Conservation (phyloP, 1,140 invertebrate species). For the Lepidurus couesii region DNA sequence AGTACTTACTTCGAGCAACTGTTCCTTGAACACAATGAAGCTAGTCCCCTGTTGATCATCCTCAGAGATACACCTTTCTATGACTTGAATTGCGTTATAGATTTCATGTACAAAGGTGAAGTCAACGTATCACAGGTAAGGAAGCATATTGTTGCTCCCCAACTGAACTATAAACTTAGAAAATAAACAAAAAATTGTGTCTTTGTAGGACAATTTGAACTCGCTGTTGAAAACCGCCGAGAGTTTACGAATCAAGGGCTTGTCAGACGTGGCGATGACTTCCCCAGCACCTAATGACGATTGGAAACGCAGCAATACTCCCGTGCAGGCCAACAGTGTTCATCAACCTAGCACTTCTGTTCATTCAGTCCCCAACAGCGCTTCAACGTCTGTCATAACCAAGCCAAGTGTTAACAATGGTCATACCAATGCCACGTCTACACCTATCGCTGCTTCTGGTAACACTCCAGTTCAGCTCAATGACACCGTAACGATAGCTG, state of each 20-base stretch:
- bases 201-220: slow-evolving; percentile 65
- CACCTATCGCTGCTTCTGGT: not conserved
- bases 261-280: slow-evolving; percentile 71
- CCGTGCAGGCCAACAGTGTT: slow-evolving; percentile 30
- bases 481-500: slow-evolving; percentile 37
- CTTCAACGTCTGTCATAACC: slow-evolving; percentile 10
- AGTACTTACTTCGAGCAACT: slow-evolving; percentile 83
- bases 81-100: slow-evolving; percentile 77
- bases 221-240: slow-evolving; percentile 84
- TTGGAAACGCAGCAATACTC: slow-evolving; percentile 41
- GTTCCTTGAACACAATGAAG: slow-evolving; percentile 77
- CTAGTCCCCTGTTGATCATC: slow-evolving; percentile 61
- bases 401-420: not conserved
- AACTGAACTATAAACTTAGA: not conserved
- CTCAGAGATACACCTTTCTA: slow-evolving; percentile 77
- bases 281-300: slow-evolving; percentile 44
- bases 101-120: slow-evolving; percentile 94
- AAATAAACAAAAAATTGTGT: slow-evolving; percentile 17
- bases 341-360: slow-evolving; percentile 29
- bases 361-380: not conserved
- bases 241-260: slow-evolving; percentile 81
- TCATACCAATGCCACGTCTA: slow-evolving; percentile 36
- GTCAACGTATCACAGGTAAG: slow-evolving; percentile 84
- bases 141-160: not conserved
- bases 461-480: not conserved